phyloP scores from a whole-genome alignment of 2,888 invertebrate genomes.

The Acholoe squamosa region DNA sequence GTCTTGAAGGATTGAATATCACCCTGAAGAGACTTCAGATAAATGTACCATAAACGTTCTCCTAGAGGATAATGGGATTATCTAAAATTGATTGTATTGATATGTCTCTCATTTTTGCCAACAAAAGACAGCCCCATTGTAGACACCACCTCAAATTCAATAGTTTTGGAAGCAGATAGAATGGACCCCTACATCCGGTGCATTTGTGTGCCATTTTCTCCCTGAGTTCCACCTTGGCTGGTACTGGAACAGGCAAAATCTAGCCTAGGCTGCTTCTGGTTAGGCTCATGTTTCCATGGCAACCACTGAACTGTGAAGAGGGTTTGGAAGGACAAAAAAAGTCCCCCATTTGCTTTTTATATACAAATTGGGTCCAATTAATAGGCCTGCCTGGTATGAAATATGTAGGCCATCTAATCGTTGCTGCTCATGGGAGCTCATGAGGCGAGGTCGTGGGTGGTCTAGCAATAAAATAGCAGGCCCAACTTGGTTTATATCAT shows the following conservation, averaged over 20 bases:
- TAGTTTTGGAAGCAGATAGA: neutral
- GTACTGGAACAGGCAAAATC: neutral
- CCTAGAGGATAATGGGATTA: too few species aligned
- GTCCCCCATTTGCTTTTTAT: neutral
- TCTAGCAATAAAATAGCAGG: neutral
- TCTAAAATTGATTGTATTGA: too few species aligned
- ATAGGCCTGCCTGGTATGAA: neutral
- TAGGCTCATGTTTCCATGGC: conserved; percentile 31
- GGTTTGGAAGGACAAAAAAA: neutral
- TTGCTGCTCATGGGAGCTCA: neutral
- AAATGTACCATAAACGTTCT: too few species aligned
- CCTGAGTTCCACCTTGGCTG: neutral
- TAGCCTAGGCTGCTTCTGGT: neutral
- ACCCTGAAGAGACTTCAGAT: too few species aligned
- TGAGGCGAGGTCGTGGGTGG: neutral
- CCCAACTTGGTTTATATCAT: too few species aligned
- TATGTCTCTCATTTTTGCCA: too few species aligned
- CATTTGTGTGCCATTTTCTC: neutral
- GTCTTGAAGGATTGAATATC: too few species aligned
- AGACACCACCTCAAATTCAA: too few species aligned
- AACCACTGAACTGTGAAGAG: neutral
- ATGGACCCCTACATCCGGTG: neutral
- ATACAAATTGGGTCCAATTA: conserved; percentile 17
- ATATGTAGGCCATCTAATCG: neutral
- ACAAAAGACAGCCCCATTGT: too few species aligned